Percentiles rank a stretch among this genome's conserved stretches.
These are phyloP conservation scores for Aquila chrysaetos DNA, from an alignment of 2,797 vertebrate species.

Conservation along the genomic window DNA sequence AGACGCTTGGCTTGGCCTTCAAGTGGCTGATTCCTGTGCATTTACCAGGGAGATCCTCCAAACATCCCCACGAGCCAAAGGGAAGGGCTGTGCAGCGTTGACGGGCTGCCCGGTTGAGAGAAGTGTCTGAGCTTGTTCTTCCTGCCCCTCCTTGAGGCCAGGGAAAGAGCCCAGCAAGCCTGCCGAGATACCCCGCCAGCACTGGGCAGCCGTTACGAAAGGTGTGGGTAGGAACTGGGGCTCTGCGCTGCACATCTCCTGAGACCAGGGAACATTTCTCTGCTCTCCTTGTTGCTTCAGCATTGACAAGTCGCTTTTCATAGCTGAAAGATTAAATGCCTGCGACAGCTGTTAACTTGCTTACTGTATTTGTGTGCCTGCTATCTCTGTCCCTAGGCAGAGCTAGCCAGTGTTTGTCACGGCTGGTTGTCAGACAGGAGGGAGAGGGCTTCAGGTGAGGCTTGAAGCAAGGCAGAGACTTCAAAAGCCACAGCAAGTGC, in stretches of 20 bases:
- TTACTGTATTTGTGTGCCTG: background rate
- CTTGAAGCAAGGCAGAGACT: background rate
- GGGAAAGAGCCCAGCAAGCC: background rate
- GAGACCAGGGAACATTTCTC: background rate
- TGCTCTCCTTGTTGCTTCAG: background rate
- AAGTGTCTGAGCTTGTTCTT: background rate
- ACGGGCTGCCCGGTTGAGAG: background rate
- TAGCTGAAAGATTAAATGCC: background rate
- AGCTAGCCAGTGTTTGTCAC: accelerated
- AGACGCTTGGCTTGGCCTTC: background rate
- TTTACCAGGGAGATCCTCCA: background rate
- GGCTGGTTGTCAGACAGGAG: background rate
- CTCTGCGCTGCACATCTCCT: accelerated
- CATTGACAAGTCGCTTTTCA: background rate
- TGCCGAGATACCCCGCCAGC: background rate
- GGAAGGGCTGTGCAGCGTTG: background rate
- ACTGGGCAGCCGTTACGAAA: background rate
- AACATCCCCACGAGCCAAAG: background rate
- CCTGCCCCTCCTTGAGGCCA: background rate
- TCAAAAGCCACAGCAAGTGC: background rate
- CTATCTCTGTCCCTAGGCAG: background rate
- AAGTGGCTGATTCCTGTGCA: background rate
- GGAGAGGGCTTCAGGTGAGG: background rate
- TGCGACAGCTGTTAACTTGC: background rate
- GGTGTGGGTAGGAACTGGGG: background rate